Conservation (phyloP, 2,888 invertebrate genomes). For the Serripes groenlandicus region DNA sequence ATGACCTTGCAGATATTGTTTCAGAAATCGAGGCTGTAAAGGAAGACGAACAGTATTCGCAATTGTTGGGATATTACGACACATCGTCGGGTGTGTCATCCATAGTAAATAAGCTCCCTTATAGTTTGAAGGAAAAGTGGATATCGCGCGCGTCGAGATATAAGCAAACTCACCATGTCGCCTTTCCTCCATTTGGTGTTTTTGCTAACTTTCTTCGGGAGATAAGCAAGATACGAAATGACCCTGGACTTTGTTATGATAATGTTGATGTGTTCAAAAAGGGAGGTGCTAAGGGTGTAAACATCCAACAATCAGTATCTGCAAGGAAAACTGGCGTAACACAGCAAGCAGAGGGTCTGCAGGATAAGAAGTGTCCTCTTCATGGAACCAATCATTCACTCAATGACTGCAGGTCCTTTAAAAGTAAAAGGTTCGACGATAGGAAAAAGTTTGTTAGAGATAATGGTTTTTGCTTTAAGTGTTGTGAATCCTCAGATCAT, state of each 20-base stretch:
- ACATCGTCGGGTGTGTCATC: conserved; percentile 10
- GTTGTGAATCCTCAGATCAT: conserved; percentile 10
- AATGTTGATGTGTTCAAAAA: neutral
- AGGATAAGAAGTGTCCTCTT: conserved; percentile 23
- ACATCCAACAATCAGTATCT: neutral
- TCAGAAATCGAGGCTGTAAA: conserved; percentile 20
- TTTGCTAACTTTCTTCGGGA: conserved; percentile 34
- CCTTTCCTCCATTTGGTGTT: conserved; percentile 45
- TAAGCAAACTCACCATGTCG: conserved; percentile 24
- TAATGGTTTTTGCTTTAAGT: conserved; percentile 30
- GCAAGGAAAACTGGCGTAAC: conserved; percentile 27
- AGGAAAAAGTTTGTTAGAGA: conserved; percentile 24
- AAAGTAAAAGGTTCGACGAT: conserved; percentile 18
- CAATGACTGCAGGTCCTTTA: conserved; percentile 32
- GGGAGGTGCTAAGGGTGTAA: neutral
- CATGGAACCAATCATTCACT: conserved; percentile 35
- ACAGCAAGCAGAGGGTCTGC: neutral
- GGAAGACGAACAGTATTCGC: neutral
- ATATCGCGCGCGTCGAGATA: conserved; percentile 3
- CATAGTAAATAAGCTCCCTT: conserved; percentile 6
- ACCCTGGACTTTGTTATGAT: conserved; percentile 41
- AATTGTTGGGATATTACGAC: conserved; percentile 18
- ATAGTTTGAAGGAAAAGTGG: conserved; percentile 10
- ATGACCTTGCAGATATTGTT: conserved; percentile 24
- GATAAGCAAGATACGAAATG: conserved; percentile 16